Base-by-base conservation (phyloP, 2,797 vertebrate genomes). In the Manis javanica region DNA sequence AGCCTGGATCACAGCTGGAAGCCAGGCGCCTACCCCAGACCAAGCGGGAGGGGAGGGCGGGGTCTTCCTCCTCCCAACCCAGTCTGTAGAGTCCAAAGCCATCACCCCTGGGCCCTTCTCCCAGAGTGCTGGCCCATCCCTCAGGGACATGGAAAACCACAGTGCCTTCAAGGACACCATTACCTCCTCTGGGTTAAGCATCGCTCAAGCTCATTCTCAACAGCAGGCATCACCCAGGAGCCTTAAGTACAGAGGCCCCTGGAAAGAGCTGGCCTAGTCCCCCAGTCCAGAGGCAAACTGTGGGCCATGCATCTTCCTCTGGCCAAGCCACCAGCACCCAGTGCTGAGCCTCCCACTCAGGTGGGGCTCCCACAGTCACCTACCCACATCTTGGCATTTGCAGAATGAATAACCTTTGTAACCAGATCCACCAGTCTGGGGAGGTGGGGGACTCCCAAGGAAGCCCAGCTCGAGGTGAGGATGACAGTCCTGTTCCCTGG, bases 1-100 rank as follows among this genome's bases (percentile, higher is more conserved):
- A 92, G 88, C 88, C 53, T 18, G 83, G 71, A 91, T 89, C 96
- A 66, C 97, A 97, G 96, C 96, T 97, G 97, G 97, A 97, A 96
- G 87, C 94, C 96, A 97, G 97, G 86, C 89, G 71, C 86, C 72
- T 57, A 94, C 74, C 88, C 24, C 4, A 21, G 96, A 93, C 75
- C 18, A 3, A 63, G 59, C 59, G 46, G 74, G 63, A 66, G 84
- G 55, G 57, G 55, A 59, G 51, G 87, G 89, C 61, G 79, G 77
- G 39, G 72, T 57, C 21, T 0, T 19, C 51, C 90, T 66, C 49
- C 72, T 74, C 31, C 57, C 59, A 87, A 69, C 15, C 29, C 42
- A 53, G 57, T 29, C 81, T 74, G 79, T 34, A 69, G 39, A 29
- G 51, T 87, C 93, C 74, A 21, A 42, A 42, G 71, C 81, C 31